These are phyloP conservation scores for Diploptera punctata DNA, from an alignment of 2,888 invertebrate species.

Conservation along the genomic window DNA sequence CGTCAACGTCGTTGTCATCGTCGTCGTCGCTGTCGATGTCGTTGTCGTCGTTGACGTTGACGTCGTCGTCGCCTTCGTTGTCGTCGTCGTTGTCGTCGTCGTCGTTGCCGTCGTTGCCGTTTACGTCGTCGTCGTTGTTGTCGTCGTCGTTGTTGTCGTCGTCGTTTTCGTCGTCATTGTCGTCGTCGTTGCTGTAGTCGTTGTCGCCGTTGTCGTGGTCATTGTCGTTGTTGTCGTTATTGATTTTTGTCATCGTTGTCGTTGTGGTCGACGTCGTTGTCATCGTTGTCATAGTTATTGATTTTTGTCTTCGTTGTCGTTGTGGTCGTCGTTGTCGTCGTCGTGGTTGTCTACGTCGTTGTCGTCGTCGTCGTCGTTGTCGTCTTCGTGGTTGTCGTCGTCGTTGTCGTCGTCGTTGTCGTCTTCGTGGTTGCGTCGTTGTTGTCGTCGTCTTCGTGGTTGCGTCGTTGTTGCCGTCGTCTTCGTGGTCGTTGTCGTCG, in stretches of 20 bases:
- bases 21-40: neutral
- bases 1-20: neutral
- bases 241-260: neutral
- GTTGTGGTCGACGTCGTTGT: neutral
- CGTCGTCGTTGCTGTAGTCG: too few species aligned
- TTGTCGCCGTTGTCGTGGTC: neutral
- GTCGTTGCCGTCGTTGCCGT: neutral
- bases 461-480: neutral
- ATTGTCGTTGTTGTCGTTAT: neutral
- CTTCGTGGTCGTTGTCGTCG: neutral
- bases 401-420: neutral
- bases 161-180: neutral
- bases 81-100: neutral
- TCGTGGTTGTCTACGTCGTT: too few species aligned
- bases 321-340: neutral
- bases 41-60: neutral
- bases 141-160: neutral
- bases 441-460: too few species aligned
- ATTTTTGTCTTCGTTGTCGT: neutral
- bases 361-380: too few species aligned
- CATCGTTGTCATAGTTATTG: too few species aligned
- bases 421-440: too few species aligned
- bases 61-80: neutral
- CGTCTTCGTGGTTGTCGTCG: neutral
- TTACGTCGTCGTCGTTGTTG: neutral